These are phyloP conservation scores for Eulemur mongoz DNA, from an alignment of 2,797 vertebrate species.

Conservation along the genomic window DNA sequence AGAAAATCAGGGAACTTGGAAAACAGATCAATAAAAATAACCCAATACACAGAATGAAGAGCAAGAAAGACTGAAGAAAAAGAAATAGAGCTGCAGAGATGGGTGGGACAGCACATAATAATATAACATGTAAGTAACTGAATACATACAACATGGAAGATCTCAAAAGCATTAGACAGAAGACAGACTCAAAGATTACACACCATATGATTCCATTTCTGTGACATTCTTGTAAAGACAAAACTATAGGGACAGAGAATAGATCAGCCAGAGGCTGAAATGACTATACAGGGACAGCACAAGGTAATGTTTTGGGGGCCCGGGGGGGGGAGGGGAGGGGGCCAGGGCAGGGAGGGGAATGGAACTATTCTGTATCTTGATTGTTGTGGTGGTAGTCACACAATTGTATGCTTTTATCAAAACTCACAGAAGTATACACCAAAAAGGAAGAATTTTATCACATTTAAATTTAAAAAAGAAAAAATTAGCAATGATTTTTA, in stretches of 20 bases:
- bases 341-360: background rate
- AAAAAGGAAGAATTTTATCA: background rate
- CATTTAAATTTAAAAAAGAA: slow-evolving; percentile 5
- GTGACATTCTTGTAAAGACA: background rate
- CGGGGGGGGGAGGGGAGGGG: too few relatives aligned
- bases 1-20: background rate
- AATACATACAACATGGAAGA: background rate
- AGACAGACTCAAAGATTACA: background rate
- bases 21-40: background rate
- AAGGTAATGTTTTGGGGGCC: background rate
- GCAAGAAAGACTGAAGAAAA: slow-evolving; percentile 17
- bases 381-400: background rate
- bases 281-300: background rate
- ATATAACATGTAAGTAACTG: background rate
- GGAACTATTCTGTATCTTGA: background rate
- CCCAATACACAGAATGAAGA: background rate
- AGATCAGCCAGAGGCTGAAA: background rate
- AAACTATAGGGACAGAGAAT: background rate
- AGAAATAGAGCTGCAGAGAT: background rate
- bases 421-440: background rate
- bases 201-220: background rate
- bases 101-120: background rate
- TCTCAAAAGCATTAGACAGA: slow-evolving; percentile 13
- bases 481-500: background rate
- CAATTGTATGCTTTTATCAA: background rate